phyloP scores from a whole-genome alignment of 2,797 vertebrate genomes.

The Myotis vivesi region DNA sequence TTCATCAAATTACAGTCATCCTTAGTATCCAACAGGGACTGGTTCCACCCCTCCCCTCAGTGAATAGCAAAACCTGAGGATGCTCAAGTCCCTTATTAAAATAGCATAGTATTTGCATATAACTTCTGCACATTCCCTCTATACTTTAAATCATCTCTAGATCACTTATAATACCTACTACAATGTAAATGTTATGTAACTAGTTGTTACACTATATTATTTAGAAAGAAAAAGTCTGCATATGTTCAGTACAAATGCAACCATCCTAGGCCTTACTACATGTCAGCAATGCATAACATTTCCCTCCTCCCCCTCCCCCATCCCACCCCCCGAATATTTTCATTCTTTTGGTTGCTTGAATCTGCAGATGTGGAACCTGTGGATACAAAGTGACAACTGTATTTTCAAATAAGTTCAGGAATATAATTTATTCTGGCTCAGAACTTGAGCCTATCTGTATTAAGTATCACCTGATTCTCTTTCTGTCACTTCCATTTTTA shows the following conservation, averaged over 20 bases:
- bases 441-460: not conserved
- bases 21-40: not conserved
- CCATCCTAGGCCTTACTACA: not conserved
- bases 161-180: not conserved
- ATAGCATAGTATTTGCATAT: not conserved
- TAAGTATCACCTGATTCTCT: not conserved
- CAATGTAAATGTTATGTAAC: not conserved
- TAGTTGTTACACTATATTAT: not conserved
- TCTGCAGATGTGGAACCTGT: not conserved
- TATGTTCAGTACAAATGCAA: not conserved
- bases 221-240: not conserved
- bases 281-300: not conserved
- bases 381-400: not conserved
- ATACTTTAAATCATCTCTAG: not conserved
- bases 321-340: not conserved
- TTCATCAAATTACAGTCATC: not conserved
- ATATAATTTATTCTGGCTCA: not conserved
- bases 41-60: not conserved
- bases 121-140: not conserved
- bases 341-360: not conserved
- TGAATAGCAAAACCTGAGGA: not conserved
- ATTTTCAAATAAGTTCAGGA: conserved; percentile 6
- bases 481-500: conserved; percentile 31
- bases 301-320: not conserved
- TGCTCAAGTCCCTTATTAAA: not conserved